phyloP scores from a whole-genome alignment of 2,113 vertebrate species.

The Lethenteron camtschaticum region DNA sequence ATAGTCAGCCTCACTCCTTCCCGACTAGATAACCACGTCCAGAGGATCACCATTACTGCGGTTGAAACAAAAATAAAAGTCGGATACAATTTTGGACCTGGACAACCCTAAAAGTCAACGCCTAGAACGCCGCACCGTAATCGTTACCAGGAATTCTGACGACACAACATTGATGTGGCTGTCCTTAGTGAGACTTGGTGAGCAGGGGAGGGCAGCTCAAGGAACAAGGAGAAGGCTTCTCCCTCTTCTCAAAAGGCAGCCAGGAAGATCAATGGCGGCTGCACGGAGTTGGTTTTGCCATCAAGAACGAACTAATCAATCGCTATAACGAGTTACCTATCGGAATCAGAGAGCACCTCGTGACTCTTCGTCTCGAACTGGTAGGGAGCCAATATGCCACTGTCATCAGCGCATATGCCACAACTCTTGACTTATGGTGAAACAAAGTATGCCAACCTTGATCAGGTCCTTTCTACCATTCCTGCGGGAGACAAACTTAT shows the following conservation, averaged over 20 bases:
- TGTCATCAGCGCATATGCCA: not conserved
- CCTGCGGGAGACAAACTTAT: not conserved
- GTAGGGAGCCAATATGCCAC: slow-evolving; percentile 4
- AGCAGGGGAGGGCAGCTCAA: not conserved
- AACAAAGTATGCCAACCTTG: not conserved
- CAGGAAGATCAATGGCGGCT: slow-evolving; percentile 6
- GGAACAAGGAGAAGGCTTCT: slow-evolving; percentile 1
- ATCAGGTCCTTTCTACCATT: not conserved
- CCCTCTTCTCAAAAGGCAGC: slow-evolving; percentile 5
- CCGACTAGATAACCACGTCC: not conserved
- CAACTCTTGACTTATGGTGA: not conserved
- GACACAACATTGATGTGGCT: not conserved
- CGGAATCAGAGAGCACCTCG: not conserved
- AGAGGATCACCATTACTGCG: slow-evolving; percentile 4
- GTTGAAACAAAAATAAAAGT: slow-evolving; percentile 1
- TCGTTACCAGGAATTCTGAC: not conserved
- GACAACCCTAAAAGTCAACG: not conserved
- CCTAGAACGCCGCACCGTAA: not conserved
- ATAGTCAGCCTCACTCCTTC: not conserved
- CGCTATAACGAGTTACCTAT: not conserved
- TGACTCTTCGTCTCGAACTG: not conserved
- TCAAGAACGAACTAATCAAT: slow-evolving; percentile 5
- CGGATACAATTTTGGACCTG: not conserved
- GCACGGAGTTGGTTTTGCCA: slow-evolving; percentile 6
- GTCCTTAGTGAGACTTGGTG: not conserved